A percentile compares a stretch with the other conserved stretches of the same genome.
phyloP scores from a whole-genome alignment of 35 echinoderm and acorn worm genomes.

The Eucidaris tribuloides region DNA sequence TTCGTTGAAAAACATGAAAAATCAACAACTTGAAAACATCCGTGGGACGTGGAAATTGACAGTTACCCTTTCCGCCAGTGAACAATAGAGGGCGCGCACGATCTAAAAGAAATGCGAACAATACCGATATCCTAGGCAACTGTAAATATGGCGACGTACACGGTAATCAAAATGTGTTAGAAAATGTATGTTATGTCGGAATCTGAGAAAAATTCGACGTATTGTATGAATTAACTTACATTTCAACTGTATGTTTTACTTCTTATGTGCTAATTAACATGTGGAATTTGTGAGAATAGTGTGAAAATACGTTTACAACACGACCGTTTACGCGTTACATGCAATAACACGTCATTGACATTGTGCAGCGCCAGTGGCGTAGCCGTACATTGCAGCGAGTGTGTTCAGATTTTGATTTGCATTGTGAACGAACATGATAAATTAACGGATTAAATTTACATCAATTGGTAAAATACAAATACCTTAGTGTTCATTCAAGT shows the following conservation, averaged over 20 bases:
- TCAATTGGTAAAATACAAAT: background rate
- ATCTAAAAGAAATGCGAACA: no score
- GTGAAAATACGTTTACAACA: background rate
- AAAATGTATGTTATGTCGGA: no score
- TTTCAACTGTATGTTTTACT: background rate
- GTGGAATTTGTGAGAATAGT: background rate
- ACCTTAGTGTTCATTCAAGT: background rate
- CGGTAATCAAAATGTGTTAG: no score
- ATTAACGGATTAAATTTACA: background rate
- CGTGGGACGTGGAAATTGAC: no score
- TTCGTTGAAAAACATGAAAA: no score
- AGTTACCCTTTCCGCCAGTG: no score
- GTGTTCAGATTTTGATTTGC: background rate
- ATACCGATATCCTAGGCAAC: constrained; percentile 26
- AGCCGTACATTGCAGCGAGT: background rate
- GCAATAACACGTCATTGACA: background rate
- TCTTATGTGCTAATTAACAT: background rate
- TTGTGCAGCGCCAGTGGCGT: background rate
- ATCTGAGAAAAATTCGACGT: no score
- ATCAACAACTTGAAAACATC: no score
- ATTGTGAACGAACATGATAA: background rate
- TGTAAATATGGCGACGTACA: constrained; percentile 33
- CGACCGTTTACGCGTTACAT: background rate
- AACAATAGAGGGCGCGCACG: no score
- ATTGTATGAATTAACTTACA: no score